Percentiles rank a stretch among this genome's conserved stretches.
Evolutionary conservation across 2,113 vertebrate species (phyloP).

Genomic region (Pluvialis apricaria): DNA sequence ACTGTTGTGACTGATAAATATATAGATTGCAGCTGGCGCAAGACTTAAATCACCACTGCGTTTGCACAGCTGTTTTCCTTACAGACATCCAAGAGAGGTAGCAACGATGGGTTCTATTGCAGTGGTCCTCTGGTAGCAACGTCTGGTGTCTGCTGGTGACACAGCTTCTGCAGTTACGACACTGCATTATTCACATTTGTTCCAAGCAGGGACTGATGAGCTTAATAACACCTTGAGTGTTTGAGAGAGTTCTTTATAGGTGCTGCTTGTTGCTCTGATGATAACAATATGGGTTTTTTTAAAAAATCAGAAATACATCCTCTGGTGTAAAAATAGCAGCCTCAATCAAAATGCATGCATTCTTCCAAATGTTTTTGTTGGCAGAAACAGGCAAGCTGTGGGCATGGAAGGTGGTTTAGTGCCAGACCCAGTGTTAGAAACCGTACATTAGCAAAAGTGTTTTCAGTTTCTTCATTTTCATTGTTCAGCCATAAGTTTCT

Average conservation of each 20-base stretch:
- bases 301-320: not conserved
- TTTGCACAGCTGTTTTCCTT: not conserved
- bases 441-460: accelerated
- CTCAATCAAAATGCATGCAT: not conserved
- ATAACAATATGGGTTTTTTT: not conserved
- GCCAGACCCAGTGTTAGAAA: not conserved
- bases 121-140: not conserved
- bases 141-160: not conserved
- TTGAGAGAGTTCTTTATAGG: not conserved
- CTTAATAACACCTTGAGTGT: not conserved
- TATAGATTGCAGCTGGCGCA: not conserved
- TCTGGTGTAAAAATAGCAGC: not conserved
- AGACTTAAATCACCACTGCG: not conserved
- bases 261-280: not conserved
- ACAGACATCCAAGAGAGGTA: not conserved
- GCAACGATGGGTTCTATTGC: accelerated
- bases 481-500: not conserved
- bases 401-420: not conserved
- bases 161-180: not conserved
- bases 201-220: not conserved
- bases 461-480: not conserved
- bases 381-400: not conserved
- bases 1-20: not conserved
- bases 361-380: not conserved
- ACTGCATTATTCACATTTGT: not conserved